Conservation (phyloP, 2,888 invertebrate genomes). For the Fragum fragum region DNA sequence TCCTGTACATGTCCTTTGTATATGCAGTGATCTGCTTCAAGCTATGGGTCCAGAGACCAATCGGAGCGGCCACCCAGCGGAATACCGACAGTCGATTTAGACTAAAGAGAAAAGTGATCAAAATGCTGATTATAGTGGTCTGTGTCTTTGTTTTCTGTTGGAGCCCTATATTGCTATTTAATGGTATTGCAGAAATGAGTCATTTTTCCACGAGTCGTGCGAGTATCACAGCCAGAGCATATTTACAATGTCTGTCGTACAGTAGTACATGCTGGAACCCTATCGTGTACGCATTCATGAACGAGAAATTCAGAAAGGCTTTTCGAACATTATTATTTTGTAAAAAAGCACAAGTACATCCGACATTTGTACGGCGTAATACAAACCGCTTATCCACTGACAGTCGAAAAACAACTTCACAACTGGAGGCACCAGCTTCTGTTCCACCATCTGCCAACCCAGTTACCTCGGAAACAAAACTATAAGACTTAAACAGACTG, state of each 20-base stretch:
- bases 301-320: constrained; percentile 75
- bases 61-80: constrained; percentile 51
- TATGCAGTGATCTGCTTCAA: constrained; percentile 75
- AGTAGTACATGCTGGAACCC: constrained; percentile 78
- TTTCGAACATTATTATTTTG: constrained; percentile 67
- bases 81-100: constrained; percentile 64
- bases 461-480: constrained; percentile 57
- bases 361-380: constrained; percentile 87
- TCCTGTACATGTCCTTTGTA: constrained; percentile 68
- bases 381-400: constrained; percentile 46
- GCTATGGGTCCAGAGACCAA: constrained; percentile 72
- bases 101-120: constrained; percentile 74
- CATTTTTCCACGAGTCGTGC: constrained; percentile 43
- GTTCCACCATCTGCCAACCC: constrained; percentile 19
- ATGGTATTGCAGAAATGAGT: constrained; percentile 60
- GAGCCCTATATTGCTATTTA: constrained; percentile 73
- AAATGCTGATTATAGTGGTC: constrained; percentile 78
- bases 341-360: constrained; percentile 86
- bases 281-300: constrained; percentile 78
- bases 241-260: constrained; percentile 72
- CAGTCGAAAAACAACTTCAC: constrained; percentile 59
- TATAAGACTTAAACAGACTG: too few species aligned
- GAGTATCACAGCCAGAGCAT: constrained; percentile 59
- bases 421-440: constrained; percentile 40
- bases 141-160: constrained; percentile 75